Evolutionary conservation across 2,113 vertebrate genomes (phyloP).

Genomic region (Lonchura striata): DNA sequence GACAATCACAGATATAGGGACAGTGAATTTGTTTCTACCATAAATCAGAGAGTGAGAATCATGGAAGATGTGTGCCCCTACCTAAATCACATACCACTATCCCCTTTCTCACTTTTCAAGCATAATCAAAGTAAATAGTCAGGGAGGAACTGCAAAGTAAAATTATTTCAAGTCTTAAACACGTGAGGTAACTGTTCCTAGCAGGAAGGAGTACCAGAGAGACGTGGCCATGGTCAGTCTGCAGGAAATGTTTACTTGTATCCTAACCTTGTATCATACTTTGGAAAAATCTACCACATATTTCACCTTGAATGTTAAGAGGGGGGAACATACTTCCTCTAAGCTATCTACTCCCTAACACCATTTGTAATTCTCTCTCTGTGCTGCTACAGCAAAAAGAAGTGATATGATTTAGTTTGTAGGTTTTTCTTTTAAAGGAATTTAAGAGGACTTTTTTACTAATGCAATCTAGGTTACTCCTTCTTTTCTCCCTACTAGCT

Average conservation of each 20-base stretch:
- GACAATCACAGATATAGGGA: not conserved
- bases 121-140: not conserved
- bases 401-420: not conserved
- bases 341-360: not conserved
- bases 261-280: not conserved
- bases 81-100: not conserved
- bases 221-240: not conserved
- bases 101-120: not conserved
- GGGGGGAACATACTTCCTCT: not conserved
- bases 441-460: not conserved
- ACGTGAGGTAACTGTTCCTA: not conserved
- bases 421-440: not conserved
- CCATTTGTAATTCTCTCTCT: not conserved
- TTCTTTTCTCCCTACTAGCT: not conserved
- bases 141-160: not conserved
- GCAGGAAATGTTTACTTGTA: not conserved
- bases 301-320: not conserved
- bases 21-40: not conserved
- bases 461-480: not conserved
- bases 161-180: not conserved
- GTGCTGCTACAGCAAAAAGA: not conserved
- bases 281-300: not conserved
- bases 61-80: not conserved
- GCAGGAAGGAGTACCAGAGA: not conserved
- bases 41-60: not conserved